Evolutionary conservation across 2,888 invertebrate genomes (phyloP), one percentile per base, ranked within the genome.

Genomic region (Drosophila picticornis): DNA sequence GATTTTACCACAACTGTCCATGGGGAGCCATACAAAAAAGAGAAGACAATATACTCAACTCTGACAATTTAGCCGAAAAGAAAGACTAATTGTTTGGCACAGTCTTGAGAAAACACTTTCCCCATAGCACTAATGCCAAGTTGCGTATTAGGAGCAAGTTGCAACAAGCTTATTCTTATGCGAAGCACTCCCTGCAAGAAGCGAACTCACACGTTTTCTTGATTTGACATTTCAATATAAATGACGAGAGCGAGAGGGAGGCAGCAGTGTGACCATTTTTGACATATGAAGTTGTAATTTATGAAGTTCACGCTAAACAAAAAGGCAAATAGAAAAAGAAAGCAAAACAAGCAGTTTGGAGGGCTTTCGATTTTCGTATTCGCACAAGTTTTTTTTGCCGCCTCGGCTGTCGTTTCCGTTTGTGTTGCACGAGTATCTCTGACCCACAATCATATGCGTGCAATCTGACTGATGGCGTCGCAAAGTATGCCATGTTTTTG

Each of bases 281-380:
- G 86, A 88, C 89, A 78, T 83, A 88, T 88, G 75, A 87, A 84
- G 89, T 72, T 81, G 83, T 88, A 88, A 87, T 88, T 87, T 87
- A 87, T 87, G 87, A 88, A 88, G 81, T 86, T 83, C 68, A 38
- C 46, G 51, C 70, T 40, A 52, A 61, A 48, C 46, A 55, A 46
- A 63, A 67, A 48, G 29, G 11, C 32, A 51, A 59, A 25, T 9
- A 16, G 25, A 57, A 62, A 25, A 65, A 51, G 60, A 63, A 70
- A 60, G 27, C n/a, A 60, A 53, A 34, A 36, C 27, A 61, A 61
- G 46, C 27, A 58, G 63, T 51, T 66, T 19, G 72, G 50, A 55
- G 72, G 73, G 67, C 77, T 74, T 77, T 70, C 59, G 57, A 65
- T 70, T 72, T 62, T 65, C 34, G 11, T 48, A 56, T 69, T 59